These are phyloP conservation scores for Pheosia gnoma DNA, from an alignment of 2,888 invertebrate genomes.

Conservation along the genomic window DNA sequence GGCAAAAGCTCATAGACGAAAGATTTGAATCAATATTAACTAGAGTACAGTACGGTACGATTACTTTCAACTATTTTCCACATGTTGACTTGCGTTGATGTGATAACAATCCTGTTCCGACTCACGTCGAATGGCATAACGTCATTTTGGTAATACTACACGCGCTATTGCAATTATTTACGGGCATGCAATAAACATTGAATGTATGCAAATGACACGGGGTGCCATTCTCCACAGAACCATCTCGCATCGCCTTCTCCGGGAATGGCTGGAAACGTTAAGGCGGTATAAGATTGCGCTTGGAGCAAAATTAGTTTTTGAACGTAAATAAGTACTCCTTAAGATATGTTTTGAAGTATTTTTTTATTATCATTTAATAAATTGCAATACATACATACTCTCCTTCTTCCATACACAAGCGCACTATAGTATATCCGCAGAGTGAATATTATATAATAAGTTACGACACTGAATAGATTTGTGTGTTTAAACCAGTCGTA, in stretches of 20 bases:
- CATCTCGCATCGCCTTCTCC: conserved; percentile 52
- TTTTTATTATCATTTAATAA: too few species aligned
- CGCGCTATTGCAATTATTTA: conserved; percentile 50
- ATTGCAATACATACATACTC: too few species aligned
- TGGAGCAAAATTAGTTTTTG: conserved; percentile 7
- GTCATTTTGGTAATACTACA: conserved; percentile 38
- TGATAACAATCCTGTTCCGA: not conserved
- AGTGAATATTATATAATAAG: too few species aligned
- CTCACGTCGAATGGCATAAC: conserved; percentile 19
- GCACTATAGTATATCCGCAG: too few species aligned
- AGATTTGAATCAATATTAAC: not conserved
- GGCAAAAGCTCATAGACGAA: not conserved
- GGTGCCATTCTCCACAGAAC: conserved; percentile 58
- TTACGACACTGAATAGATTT: too few species aligned
- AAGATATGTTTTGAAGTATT: too few species aligned
- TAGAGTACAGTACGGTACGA: not conserved
- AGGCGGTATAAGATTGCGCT: conserved; percentile 52
- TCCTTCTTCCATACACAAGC: too few species aligned
- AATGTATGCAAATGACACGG: conserved; percentile 65
- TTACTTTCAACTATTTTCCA: not conserved
- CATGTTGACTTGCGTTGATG: not conserved
- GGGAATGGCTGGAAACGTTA: conserved; percentile 48
- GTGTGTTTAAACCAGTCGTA: too few species aligned
- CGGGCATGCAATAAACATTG: conserved; percentile 53
- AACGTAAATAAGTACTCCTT: not conserved